Evolutionary conservation across 2,888 invertebrate genomes (phyloP), one percentile per base, ranked within the genome.

Genomic region (Spicauda simplicius): DNA sequence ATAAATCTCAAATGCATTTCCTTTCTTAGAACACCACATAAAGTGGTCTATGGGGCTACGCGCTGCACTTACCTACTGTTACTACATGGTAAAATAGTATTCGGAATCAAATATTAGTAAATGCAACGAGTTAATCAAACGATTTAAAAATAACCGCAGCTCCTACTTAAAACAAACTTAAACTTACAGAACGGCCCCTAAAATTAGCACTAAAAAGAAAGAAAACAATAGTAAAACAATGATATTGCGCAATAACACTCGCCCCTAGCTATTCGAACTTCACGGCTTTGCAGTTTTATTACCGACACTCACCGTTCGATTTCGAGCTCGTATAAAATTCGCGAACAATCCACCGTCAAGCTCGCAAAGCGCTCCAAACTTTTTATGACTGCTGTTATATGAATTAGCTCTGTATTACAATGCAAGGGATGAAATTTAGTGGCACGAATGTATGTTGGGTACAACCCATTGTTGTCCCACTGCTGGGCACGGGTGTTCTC

Each of bases 281-380:
- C 59, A 59, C 59, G 59, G 59, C 48, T 30, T 20, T 58, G 45
- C 48, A 59, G 5, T 59, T 59, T 59, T 59, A 59, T 59, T 59
- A 48, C 48, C 20, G 48, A 16, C 48, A 30, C 20, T 59, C 59
- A 58, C 14, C 48, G 30, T 48, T 59, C 59, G 59, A 37, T 37
- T 37, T 37, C 37, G 37, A 37, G 25, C 30, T 59, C 25, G 48
- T n/a, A 59, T 59, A 30, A 48, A 48, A 59, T 50, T 50, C 18
- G 50, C 45, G 59, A 59, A 59, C 59, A 20, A 58, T 58, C 41
- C 18, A 4, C 12, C 11, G 41, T 10, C 18, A 12, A 41, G 19
- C 12, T 58, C 20, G n/a, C 20, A 48, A 41, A 58, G 41, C 48
- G 1, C 30, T 56, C 56, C 37, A 30, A 56, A 18, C 16, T 18